Evolutionary conservation across 1,140 invertebrate species (phyloP).

Genomic region (Bilobella aurantiaca): DNA sequence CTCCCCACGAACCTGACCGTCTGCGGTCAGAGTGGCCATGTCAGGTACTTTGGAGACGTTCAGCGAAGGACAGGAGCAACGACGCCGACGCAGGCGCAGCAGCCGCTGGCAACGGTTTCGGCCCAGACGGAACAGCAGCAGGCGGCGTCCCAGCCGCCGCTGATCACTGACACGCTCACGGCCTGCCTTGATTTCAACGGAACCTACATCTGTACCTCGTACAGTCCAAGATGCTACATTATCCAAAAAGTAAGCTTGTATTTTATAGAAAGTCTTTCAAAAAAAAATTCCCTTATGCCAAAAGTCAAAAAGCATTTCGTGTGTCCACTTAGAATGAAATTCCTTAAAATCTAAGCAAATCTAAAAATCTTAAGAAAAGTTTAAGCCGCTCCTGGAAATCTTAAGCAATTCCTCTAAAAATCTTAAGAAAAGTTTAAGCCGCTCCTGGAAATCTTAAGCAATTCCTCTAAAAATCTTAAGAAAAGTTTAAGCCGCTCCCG

Average conservation of each 20-base stretch:
- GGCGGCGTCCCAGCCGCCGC: conserved; percentile 21
- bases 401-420: too few relatives aligned
- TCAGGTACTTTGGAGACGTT: not conserved
- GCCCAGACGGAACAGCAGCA: too few relatives aligned
- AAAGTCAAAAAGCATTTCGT: too few relatives aligned
- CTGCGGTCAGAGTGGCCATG: not conserved
- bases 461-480: too few relatives aligned
- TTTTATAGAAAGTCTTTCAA: not conserved
- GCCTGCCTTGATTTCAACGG: conserved; percentile 48
- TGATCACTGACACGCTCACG: conserved; percentile 41
- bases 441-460: too few relatives aligned
- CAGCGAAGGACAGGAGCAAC: not conserved
- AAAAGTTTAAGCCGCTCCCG: too few relatives aligned
- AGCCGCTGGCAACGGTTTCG: not conserved
- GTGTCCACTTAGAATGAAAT: too few relatives aligned
- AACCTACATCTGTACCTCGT: conserved; percentile 51
- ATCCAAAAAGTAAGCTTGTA: conserved; percentile 47
- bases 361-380: too few relatives aligned
- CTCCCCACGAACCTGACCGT: not conserved
- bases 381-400: too few relatives aligned
- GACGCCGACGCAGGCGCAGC: not conserved
- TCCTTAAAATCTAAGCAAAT: too few relatives aligned
- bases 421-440: too few relatives aligned
- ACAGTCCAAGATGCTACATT: conserved; percentile 50
- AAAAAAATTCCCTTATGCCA: not conserved